These are phyloP conservation scores for Harmothoe impar DNA, from an alignment of 2,888 invertebrate species.

Conservation along the genomic window DNA sequence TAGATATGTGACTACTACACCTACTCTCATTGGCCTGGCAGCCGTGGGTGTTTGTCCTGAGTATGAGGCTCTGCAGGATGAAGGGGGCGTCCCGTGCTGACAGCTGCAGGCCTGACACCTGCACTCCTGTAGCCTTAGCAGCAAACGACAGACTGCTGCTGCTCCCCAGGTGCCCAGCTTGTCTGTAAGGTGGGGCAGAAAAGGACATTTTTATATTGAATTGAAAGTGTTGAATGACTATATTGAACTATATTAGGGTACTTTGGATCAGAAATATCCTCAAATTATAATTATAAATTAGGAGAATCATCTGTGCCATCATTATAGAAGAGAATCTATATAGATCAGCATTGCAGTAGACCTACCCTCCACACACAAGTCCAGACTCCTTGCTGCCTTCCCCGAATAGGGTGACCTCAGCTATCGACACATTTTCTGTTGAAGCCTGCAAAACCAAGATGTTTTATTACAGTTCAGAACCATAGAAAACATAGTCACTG, in stretches of 20 bases:
- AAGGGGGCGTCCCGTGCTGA: not conserved
- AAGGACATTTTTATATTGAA: not conserved
- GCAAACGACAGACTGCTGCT: not conserved
- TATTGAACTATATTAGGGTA: not conserved
- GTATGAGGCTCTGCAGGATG: not conserved
- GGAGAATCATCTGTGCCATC: not conserved
- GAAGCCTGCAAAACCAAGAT: not conserved
- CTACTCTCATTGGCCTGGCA: slow-evolving; percentile 25
- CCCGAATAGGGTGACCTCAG: not conserved
- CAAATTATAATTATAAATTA: not conserved
- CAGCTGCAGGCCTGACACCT: not conserved
- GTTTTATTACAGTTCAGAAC: too few relatives aligned
- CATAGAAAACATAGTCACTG: not conserved
- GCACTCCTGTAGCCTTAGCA: slow-evolving; percentile 25
- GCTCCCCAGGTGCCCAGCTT: not conserved
- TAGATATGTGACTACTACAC: not conserved
- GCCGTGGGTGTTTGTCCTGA: not conserved
- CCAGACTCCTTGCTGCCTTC: not conserved
- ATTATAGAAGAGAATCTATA: not conserved
- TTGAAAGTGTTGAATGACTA: not conserved
- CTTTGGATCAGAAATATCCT: not conserved
- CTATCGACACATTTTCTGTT: not conserved
- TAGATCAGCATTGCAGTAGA: not conserved
- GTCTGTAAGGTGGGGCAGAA: not conserved
- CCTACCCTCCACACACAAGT: slow-evolving; percentile 39